These are phyloP conservation scores for Drosophila arizonae DNA, from an alignment of 1,140 invertebrate species.

Conservation along the genomic window DNA sequence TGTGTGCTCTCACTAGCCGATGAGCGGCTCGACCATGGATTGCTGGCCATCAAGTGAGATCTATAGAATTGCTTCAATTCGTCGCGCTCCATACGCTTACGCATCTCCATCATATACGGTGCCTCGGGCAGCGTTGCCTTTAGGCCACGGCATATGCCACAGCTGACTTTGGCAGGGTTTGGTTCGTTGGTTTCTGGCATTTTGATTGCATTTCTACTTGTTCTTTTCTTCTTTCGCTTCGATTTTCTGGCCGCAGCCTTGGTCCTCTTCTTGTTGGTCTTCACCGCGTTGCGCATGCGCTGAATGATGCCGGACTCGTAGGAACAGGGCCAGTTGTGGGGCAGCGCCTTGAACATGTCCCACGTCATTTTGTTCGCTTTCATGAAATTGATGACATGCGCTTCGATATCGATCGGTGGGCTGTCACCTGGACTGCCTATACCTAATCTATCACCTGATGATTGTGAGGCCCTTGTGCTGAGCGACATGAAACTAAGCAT, in stretches of 20 bases:
- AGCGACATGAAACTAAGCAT: too few relatives aligned
- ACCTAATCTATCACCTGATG: too few relatives aligned
- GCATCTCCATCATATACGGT: slow-evolving; percentile 36
- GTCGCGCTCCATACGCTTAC: background rate
- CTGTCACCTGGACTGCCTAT: too few relatives aligned
- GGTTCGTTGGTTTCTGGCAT: background rate
- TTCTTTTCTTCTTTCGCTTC: too few relatives aligned
- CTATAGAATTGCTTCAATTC: slow-evolving; percentile 30
- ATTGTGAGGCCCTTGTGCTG: too few relatives aligned
- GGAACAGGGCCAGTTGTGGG: too few relatives aligned
- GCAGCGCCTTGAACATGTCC: too few relatives aligned
- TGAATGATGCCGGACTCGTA: too few relatives aligned
- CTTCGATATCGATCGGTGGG: background rate
- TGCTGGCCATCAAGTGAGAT: background rate
- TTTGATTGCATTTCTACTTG: background rate
- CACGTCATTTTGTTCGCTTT: too few relatives aligned
- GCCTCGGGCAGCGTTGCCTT: slow-evolving; percentile 14
- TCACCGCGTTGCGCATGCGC: too few relatives aligned
- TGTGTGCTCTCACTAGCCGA: background rate
- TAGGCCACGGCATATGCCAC: slow-evolving; percentile 19
- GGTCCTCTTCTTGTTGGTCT: background rate
- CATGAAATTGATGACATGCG: background rate
- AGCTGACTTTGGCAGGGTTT: slow-evolving; percentile 3
- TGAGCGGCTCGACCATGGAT: too few relatives aligned
- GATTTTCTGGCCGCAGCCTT: too few relatives aligned